Percentiles rank a stretch among this genome's conserved stretches.
Conservation (phyloP, 2,113 vertebrate genomes). For the Archilochus colubris region DNA sequence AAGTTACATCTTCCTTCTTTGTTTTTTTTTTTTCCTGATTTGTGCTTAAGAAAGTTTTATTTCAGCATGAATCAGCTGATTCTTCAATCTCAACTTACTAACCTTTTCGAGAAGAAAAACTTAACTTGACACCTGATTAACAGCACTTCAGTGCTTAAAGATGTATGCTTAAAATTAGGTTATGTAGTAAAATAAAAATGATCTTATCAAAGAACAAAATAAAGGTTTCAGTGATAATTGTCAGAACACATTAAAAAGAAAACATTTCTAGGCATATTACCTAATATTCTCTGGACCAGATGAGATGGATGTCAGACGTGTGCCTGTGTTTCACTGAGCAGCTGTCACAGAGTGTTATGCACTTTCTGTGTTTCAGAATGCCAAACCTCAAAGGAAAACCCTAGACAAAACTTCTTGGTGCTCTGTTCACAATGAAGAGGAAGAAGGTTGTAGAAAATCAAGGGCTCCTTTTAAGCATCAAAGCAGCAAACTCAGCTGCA, state of each 20-base stretch:
- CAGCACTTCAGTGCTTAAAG: background rate
- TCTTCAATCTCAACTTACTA: background rate
- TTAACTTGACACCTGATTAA: background rate
- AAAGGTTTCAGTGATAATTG: background rate
- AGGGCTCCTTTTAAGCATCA: background rate
- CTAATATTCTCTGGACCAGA: background rate
- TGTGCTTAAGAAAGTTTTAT: background rate
- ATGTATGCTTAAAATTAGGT: background rate
- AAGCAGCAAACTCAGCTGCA: background rate
- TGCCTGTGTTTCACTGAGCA: background rate
- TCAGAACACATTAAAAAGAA: background rate
- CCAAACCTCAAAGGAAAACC: background rate
- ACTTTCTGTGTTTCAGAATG: background rate
- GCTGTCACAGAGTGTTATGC: background rate
- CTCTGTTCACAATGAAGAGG: background rate
- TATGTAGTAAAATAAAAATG: background rate
- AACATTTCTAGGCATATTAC: background rate
- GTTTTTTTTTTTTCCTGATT: background rate
- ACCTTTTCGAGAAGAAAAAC: background rate
- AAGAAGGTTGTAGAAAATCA: background rate
- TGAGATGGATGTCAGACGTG: background rate
- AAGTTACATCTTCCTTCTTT: background rate
- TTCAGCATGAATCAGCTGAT: background rate
- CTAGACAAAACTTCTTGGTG: background rate
- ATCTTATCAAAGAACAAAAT: background rate